Conservation (phyloP, 1,140 invertebrate species). For the Muscidifurax raptorellus region DNA sequence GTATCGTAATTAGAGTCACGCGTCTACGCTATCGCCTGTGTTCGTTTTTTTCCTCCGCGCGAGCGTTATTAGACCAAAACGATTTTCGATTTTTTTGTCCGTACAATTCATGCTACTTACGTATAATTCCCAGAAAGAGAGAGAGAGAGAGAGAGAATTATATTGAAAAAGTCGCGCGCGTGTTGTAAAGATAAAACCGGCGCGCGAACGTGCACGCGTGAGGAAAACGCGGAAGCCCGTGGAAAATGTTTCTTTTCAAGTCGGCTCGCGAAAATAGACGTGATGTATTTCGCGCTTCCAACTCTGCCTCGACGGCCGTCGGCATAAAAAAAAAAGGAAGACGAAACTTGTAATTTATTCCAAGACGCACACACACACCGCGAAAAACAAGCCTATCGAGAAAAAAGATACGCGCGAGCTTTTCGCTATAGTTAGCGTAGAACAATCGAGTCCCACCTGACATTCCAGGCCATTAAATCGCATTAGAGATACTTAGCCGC, state of each 20-base stretch:
- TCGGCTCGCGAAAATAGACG: too few species aligned
- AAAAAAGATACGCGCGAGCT: neutral
- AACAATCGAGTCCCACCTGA: slow-evolving; percentile 33
- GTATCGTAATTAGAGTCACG: slow-evolving; percentile 4
- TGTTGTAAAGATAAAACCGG: neutral
- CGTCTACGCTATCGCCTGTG: too few species aligned
- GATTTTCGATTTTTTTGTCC: too few species aligned
- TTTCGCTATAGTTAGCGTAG: neutral
- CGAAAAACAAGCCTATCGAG: too few species aligned
- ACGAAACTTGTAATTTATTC: too few species aligned
- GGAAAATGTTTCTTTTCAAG: too few species aligned
- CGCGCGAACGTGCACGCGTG: neutral
- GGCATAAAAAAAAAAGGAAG: too few species aligned
- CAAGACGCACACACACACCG: neutral
- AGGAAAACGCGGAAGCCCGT: neutral
- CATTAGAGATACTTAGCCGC: slow-evolving; percentile 17
- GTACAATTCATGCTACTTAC: too few species aligned
- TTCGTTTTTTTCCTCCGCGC: neutral
- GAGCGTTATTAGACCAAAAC: too few species aligned
- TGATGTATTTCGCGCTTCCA: too few species aligned
- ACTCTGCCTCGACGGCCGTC: too few species aligned
- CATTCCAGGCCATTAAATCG: slow-evolving; percentile 39
- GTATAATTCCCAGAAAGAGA: too few species aligned
- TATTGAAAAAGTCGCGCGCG: neutral
- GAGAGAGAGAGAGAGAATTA: neutral